Evolutionary conservation across 2,797 vertebrate genomes (phyloP).

Genomic region (Champsocephalus gunnari): DNA sequence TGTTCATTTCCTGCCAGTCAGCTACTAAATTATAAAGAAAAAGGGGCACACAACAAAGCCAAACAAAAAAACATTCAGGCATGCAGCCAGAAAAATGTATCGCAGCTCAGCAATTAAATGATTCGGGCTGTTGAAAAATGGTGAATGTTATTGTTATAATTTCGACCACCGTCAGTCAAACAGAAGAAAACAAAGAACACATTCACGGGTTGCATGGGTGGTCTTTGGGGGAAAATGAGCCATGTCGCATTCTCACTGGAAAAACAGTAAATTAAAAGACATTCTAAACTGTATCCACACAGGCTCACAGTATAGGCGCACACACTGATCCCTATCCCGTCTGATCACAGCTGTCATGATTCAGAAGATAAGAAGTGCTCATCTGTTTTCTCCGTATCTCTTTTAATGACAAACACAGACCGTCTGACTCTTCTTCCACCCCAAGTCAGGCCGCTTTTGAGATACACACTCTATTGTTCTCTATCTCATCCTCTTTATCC

Average conservation of each 20-base stretch:
- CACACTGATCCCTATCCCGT: constrained; percentile 4
- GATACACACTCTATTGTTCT: constrained; percentile 76
- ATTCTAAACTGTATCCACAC: not conserved
- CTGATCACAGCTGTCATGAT: constrained; percentile 57
- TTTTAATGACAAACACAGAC: constrained; percentile 82
- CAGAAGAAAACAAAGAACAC: constrained; percentile 1
- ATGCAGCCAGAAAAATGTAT: not conserved
- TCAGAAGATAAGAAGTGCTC: constrained; percentile 63
- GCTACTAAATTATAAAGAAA: constrained; percentile 12
- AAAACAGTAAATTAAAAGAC: constrained; percentile 23
- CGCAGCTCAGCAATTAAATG: constrained; percentile 13
- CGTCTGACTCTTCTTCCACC: constrained; percentile 70
- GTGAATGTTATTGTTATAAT: constrained; percentile 18
- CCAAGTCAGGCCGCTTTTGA: constrained; percentile 53
- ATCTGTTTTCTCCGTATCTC: constrained; percentile 78
- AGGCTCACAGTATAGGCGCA: not conserved
- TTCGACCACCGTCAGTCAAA: constrained; percentile 20
- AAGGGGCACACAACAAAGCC: not conserved
- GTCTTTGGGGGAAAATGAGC: constrained; percentile 32
- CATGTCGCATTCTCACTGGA: constrained; percentile 9
- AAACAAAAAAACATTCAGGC: not conserved
- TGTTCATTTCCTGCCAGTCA: constrained; percentile 24
- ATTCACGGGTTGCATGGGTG: constrained; percentile 4
- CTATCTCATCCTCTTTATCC: constrained; percentile 61
- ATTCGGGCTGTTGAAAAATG: not conserved